A percentile compares a stretch with the other conserved stretches of the same genome.
Evolutionary conservation across 2,888 invertebrate genomes (phyloP).

Genomic region (Cyrtodaria siliqua): DNA sequence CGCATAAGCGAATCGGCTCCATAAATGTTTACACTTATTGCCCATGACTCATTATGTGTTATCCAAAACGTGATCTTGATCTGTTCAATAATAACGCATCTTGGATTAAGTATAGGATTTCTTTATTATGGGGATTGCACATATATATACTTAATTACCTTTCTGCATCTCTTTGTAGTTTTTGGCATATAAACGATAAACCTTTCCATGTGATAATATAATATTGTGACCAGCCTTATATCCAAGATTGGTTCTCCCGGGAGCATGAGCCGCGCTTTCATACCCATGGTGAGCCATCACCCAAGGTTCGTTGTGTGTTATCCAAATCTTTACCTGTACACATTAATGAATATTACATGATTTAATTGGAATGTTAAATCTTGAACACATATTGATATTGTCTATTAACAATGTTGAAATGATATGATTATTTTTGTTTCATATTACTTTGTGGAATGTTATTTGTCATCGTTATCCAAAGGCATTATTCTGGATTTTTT

Average conservation of each 20-base stretch:
- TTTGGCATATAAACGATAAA: constrained; percentile 87
- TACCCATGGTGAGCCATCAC: constrained; percentile 75
- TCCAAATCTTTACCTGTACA: constrained; percentile 88
- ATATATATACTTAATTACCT: constrained; percentile 23
- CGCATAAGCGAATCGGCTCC: neutral
- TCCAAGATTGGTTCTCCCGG: constrained; percentile 58
- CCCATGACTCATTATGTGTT: constrained; percentile 91
- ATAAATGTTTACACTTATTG: constrained; percentile 20
- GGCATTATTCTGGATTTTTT: too few species aligned
- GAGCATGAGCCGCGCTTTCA: constrained; percentile 70
- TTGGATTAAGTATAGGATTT: too few species aligned
- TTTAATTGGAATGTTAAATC: too few species aligned
- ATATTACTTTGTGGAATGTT: too few species aligned
- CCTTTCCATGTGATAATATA: constrained; percentile 89
- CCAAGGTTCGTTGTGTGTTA: constrained; percentile 92
- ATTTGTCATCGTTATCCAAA: too few species aligned
- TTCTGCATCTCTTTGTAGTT: constrained; percentile 61
- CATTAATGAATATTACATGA: too few species aligned
- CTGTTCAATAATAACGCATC: too few species aligned
- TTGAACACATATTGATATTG: too few species aligned
- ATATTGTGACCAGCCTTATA: constrained; percentile 90
- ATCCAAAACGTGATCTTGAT: constrained; percentile 90
- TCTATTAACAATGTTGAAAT: too few species aligned
- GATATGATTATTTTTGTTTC: too few species aligned
- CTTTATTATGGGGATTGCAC: too few species aligned